phyloP scores from a whole-genome alignment of 2,113 vertebrate genomes.

The Lanius ludovicianus region DNA sequence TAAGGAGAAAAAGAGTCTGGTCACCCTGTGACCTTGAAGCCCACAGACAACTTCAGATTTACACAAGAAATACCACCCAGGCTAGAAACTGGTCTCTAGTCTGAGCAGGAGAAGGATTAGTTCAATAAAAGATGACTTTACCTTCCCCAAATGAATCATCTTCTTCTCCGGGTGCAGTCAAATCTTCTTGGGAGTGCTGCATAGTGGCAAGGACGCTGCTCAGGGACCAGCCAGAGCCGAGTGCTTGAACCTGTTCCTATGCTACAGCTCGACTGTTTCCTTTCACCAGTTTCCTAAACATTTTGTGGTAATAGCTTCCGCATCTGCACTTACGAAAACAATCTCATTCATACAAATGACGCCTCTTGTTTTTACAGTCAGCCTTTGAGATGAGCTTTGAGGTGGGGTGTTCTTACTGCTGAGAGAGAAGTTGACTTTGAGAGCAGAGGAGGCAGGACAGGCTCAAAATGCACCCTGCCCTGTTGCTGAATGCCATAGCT shows the following conservation, averaged over 20 bases:
- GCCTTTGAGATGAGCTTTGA: neutral
- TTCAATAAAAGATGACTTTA: conserved; percentile 59
- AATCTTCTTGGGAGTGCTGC: conserved; percentile 57
- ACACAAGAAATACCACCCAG: conserved; percentile 33
- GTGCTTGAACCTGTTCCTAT: neutral
- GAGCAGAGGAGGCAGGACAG: neutral
- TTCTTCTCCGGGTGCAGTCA: conserved; percentile 45
- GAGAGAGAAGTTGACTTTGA: neutral
- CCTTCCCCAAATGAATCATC: conserved; percentile 78
- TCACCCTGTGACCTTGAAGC: neutral
- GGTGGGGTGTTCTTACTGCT: neutral
- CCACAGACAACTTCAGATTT: neutral
- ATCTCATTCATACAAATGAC: conserved; percentile 53
- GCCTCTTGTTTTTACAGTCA: neutral
- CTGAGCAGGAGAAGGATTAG: neutral
- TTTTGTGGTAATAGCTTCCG: conserved; percentile 63
- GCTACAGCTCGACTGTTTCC: conserved; percentile 37
- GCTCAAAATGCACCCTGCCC: neutral
- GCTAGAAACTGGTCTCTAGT: neutral
- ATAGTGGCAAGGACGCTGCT: neutral
- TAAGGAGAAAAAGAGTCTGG: neutral
- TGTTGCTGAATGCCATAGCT: neutral
- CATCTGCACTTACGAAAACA: conserved; percentile 24
- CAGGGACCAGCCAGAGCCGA: neutral
- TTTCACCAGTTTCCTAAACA: conserved; percentile 47